Evolutionary conservation across 2,797 vertebrate species (phyloP).

Genomic region (Brachyalestes nurse): DNA sequence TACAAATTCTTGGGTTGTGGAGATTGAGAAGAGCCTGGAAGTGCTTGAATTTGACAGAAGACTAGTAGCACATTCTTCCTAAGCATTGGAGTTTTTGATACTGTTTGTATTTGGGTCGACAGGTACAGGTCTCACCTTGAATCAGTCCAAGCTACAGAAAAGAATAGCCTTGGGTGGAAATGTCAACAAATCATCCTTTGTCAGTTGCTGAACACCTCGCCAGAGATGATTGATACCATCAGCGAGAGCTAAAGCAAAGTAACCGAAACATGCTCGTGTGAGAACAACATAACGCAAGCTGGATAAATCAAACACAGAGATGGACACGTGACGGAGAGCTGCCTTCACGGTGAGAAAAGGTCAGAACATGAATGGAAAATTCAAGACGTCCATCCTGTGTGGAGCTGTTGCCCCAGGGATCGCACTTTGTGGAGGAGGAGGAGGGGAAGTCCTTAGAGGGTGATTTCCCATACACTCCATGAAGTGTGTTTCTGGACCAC

Average conservation of each 20-base stretch:
- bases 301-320: conserved; percentile 57
- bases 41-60: neutral
- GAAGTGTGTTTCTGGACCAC: conserved; percentile 47
- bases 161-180: conserved; percentile 56
- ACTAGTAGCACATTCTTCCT: neutral
- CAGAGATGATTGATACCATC: conserved; percentile 52
- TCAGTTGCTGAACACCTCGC: conserved; percentile 31
- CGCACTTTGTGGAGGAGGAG: neutral
- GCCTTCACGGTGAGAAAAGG: conserved; percentile 38
- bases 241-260: conserved; percentile 55
- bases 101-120: conserved; percentile 23
- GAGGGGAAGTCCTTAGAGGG: conserved; percentile 29
- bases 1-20: neutral
- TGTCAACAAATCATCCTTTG: conserved; percentile 53
- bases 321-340: conserved; percentile 54
- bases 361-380: conserved; percentile 51
- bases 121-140: conserved; percentile 55
- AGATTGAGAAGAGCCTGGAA: neutral
- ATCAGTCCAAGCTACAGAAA: conserved; percentile 40
- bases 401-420: conserved; percentile 29
- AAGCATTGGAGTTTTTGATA: neutral
- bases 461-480: conserved; percentile 44
- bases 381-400: conserved; percentile 33
- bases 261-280: conserved; percentile 42
- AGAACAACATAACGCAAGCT: conserved; percentile 43